Conservation (phyloP, 2,113 vertebrate species). For the Ceratotherium simum region DNA sequence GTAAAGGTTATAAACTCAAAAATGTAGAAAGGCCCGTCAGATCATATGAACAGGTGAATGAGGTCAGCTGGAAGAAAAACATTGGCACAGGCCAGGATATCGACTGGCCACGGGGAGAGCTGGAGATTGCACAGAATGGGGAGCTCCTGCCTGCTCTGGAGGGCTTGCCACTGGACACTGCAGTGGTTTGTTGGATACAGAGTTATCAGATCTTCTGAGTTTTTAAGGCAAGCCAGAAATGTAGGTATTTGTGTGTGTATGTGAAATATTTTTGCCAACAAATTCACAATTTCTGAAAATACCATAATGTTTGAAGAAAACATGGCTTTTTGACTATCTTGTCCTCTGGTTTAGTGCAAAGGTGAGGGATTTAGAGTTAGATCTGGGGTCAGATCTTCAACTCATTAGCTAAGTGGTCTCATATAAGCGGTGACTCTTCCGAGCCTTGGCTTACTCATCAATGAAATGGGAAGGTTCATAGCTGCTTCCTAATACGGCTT, state of each 20-base stretch:
- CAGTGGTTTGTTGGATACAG: not conserved
- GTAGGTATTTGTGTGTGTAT: not conserved
- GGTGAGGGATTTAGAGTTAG: not conserved
- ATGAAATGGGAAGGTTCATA: not conserved
- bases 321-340: not conserved
- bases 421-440: not conserved
- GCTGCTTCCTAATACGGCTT: not conserved
- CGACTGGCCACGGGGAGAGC: accelerated
- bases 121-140: no score
- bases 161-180: not conserved
- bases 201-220: not conserved
- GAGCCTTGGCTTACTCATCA: not conserved
- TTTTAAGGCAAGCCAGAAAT: not conserved
- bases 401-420: not conserved
- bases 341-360: not conserved
- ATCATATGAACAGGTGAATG: not conserved
- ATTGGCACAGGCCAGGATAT: no score
- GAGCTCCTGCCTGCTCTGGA: not conserved
- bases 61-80: not conserved
- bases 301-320: not conserved
- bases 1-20: not conserved
- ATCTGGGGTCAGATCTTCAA: not conserved
- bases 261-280: not conserved
- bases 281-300: not conserved
- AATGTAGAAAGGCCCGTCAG: not conserved